phyloP scores from a whole-genome alignment of 2,113 vertebrate species.

The Oreochromis tanganicae region DNA sequence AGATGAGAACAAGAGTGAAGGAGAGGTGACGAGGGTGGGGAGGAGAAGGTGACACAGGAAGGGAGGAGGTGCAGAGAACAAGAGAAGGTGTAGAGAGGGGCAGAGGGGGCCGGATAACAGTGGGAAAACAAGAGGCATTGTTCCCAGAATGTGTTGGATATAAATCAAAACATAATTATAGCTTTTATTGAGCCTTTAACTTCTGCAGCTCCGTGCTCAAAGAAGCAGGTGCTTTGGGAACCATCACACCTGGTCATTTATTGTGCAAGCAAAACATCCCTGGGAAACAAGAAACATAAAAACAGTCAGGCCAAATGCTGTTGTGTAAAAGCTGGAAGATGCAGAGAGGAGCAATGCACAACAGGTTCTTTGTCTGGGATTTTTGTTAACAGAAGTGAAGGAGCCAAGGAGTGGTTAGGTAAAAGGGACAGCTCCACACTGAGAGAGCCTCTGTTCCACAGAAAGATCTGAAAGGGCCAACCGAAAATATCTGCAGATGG shows the following conservation, averaged over 20 bases:
- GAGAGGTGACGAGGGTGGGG: not conserved
- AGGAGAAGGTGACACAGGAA: not conserved
- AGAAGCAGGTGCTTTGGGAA: not conserved
- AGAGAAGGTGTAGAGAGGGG: not conserved
- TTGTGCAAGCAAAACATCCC: not conserved
- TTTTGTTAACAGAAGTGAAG: not conserved
- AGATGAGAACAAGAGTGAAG: slow-evolving; percentile 34
- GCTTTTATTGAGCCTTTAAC: not conserved
- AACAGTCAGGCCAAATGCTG: not conserved
- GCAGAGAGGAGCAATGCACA: not conserved
- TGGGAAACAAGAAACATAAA: not conserved
- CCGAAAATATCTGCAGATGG: not conserved
- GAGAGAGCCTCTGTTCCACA: not conserved
- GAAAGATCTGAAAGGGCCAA: not conserved
- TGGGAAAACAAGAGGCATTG: not conserved
- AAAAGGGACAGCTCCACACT: not conserved
- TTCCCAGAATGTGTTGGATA: not conserved
- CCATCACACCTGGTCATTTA: not conserved
- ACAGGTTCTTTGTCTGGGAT: not conserved
- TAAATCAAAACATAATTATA: not conserved
- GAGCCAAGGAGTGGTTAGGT: not conserved
- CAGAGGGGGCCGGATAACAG: not conserved
- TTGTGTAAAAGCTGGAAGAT: not conserved
- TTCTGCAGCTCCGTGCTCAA: not conserved
- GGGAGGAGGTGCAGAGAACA: not conserved